These are phyloP conservation scores for Urocynchramus pylzowi DNA, from an alignment of 2,113 vertebrate genomes.

Conservation along the genomic window DNA sequence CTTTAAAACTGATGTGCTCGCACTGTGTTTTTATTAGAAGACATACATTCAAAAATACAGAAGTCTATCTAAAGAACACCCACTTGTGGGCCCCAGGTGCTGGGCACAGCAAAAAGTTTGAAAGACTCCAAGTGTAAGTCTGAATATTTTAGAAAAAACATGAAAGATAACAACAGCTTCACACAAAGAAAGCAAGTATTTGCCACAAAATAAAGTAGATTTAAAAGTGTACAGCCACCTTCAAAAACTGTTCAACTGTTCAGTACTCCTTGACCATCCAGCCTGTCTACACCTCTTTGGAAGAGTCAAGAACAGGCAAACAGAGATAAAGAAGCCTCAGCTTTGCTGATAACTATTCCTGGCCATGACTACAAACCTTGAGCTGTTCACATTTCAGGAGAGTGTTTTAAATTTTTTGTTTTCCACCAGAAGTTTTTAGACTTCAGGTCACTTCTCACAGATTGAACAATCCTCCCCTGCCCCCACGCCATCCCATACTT, in stretches of 20 bases:
- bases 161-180: not conserved
- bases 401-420: not conserved
- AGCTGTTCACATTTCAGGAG: not conserved
- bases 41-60: not conserved
- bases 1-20: not conserved
- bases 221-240: not conserved
- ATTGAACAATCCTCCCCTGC: not conserved
- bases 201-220: not conserved
- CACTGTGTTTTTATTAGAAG: not conserved
- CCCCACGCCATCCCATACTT: not conserved
- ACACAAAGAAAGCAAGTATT: not conserved
- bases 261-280: not conserved
- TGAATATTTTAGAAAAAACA: not conserved
- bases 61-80: not conserved
- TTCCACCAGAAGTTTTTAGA: not conserved
- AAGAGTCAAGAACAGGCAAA: not conserved
- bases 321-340: not conserved
- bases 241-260: not conserved
- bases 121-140: fast-evolving
- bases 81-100: not conserved
- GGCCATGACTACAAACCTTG: not conserved
- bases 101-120: not conserved
- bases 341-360: not conserved
- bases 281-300: not conserved
- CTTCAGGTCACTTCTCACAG: not conserved